Percentiles rank a stretch among this genome's conserved stretches.
Evolutionary conservation across 2,888 invertebrate genomes (phyloP).

Genomic region (Eumacrocentrus americanus): DNA sequence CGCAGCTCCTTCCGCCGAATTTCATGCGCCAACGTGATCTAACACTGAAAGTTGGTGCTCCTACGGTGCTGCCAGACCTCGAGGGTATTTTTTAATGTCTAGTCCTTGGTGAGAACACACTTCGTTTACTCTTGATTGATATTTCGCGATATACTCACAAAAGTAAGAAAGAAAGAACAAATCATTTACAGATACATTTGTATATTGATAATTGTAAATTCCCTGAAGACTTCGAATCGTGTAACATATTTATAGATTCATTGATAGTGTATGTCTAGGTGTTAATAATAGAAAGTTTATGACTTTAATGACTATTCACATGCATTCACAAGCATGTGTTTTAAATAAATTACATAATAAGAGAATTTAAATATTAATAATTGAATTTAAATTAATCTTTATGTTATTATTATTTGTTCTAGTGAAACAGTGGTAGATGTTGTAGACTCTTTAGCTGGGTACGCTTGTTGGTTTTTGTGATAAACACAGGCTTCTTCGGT

Average conservation of each 20-base stretch:
- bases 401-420: background rate
- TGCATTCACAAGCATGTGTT: background rate
- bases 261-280: background rate
- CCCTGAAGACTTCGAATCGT: slow-evolving; percentile 6
- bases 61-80: slow-evolving; percentile 54
- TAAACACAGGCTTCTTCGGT: slow-evolving; percentile 49
- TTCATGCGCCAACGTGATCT: slow-evolving; percentile 54
- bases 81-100: slow-evolving; percentile 56
- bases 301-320: background rate
- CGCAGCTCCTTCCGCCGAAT: slow-evolving; percentile 51
- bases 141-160: slow-evolving; percentile 36
- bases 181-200: slow-evolving; percentile 18
- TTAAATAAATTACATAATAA: background rate
- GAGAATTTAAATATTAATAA: slow-evolving; percentile 7
- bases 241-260: slow-evolving; percentile 16
- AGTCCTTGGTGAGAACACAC: slow-evolving; percentile 10
- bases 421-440: slow-evolving; percentile 30
- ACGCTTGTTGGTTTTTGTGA: slow-evolving; percentile 46
- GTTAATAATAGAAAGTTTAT: slow-evolving; percentile 7
- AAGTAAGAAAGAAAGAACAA: slow-evolving; percentile 18
- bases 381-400: too few species aligned
- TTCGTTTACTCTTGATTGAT: too few species aligned
- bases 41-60: slow-evolving; percentile 55
- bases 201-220: slow-evolving; percentile 39
- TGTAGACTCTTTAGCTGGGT: slow-evolving; percentile 30